Evolutionary conservation across 92 coral and sea anemone species (phyloP), one percentile per base, ranked within the genome.

Genomic region (Zoanthus solanderi): DNA sequence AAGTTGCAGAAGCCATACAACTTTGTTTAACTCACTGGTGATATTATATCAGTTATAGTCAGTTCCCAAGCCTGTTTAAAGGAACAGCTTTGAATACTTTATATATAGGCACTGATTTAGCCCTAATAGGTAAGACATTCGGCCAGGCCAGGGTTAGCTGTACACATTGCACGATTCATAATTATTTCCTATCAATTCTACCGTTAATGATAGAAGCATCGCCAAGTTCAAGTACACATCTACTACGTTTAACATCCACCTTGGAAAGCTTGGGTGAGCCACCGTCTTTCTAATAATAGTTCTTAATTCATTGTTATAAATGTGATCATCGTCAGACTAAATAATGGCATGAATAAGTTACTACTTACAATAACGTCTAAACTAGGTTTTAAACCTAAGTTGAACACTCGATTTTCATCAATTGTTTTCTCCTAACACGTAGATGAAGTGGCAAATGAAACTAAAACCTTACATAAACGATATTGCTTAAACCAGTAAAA

Each of bases 261-360:
- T 66, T 81, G 85, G 85, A 81, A 66, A 81, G 85, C 74, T 67
- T 81, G 85, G 85, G 85, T 81, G 85, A 81, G 85, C 84, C 54
- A 67, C 46, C 66, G 85, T 67, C 76, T 81, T 81, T 65, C 23
- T 53, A 77, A 65, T 53, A 76, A 52, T 76, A 76, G 80, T 76
- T 15, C 68, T 73, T 61, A 80, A 80, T 44, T 61, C 75, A 45
- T n/a, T 44, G 71, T 45, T 46, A 66, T 80, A 63, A 63, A 18
- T 18, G 72, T 46, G 32, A 67, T 45, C 50, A 5, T 45, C 48
- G 31, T 44, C 56, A 42, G 17, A 17, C 56, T 65, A 4, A 81
- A 9, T 77, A 77, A 77, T 77, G 31, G 82, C 75, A 56, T 81
- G 60, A 58, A 50, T 9, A 30, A 75, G 58, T 48, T 47, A 15